Evolutionary conservation across 2,888 invertebrate species (phyloP).

Genomic region (Parascotia fuliginaria): DNA sequence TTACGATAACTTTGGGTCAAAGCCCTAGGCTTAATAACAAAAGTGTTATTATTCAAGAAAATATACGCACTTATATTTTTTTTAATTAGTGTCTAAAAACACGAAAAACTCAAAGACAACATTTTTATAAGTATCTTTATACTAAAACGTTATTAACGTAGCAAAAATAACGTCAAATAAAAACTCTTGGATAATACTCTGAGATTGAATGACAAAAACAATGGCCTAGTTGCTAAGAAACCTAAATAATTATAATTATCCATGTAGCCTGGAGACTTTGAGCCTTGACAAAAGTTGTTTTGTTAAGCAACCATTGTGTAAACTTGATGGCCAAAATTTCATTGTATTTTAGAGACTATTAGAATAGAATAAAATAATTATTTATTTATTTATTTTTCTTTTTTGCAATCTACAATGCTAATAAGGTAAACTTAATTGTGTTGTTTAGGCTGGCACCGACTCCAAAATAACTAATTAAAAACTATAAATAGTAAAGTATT

Average conservation of each 20-base stretch:
- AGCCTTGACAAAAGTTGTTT: not conserved
- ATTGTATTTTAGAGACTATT: not conserved
- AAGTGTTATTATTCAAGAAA: too few relatives aligned
- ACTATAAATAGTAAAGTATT: too few relatives aligned
- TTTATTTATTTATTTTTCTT: too few relatives aligned
- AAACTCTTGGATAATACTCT: constrained; percentile 2
- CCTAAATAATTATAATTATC: constrained; percentile 23
- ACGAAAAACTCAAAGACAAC: not conserved
- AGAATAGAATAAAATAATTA: too few relatives aligned
- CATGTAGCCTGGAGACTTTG: constrained; percentile 2
- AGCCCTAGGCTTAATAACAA: too few relatives aligned
- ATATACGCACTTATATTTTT: too few relatives aligned
- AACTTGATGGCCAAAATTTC: not conserved
- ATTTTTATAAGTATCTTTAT: constrained; percentile 4
- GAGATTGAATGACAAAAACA: constrained; percentile 9
- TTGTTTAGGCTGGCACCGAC: too few relatives aligned
- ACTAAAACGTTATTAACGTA: constrained; percentile 8
- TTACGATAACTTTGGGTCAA: too few relatives aligned
- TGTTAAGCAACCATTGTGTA: not conserved
- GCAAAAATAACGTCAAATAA: not conserved
- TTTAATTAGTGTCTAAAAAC: not conserved
- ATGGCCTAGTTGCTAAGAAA: constrained; percentile 8
- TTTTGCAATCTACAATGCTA: too few relatives aligned
- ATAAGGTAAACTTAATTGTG: too few relatives aligned
- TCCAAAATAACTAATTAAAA: too few relatives aligned